Percentiles rank a stretch among this genome's conserved stretches.
phyloP scores from a whole-genome alignment of 2,888 invertebrate species.

The Lomographa bimaculata region DNA sequence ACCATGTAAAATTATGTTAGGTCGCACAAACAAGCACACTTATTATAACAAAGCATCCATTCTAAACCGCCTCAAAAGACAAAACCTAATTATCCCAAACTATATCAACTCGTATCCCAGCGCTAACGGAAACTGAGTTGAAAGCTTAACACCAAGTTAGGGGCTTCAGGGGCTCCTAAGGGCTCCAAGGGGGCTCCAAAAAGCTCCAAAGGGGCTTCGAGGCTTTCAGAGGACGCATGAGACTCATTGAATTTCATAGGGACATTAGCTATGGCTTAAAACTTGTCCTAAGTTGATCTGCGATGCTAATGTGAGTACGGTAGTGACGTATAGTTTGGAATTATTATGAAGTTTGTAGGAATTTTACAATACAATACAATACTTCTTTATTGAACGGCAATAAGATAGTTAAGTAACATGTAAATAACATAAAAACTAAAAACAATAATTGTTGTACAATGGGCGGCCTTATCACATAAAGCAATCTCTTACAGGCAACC shows the following conservation, averaged over 20 bases:
- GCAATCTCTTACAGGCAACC: no score
- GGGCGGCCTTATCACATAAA: no score
- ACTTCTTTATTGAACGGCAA: no score
- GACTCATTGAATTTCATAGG: slow-evolving; percentile 50
- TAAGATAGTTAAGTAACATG: no score
- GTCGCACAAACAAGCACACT: no score
- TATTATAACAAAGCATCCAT: slow-evolving; percentile 5
- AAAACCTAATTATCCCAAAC: slow-evolving; percentile 21
- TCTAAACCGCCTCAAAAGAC: slow-evolving; percentile 10
- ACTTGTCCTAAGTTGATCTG: slow-evolving; percentile 28
- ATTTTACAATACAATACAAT: no score
- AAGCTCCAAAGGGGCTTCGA: slow-evolving; percentile 2
- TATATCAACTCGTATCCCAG: slow-evolving; percentile 26
- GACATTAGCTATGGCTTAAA: slow-evolving; percentile 38
- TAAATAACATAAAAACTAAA: no score
- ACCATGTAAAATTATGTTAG: no score
- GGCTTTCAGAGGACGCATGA: slow-evolving; percentile 1
- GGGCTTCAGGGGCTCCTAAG: slow-evolving; percentile 8
- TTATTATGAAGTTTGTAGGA: slow-evolving; percentile 7
- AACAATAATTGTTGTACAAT: no score
- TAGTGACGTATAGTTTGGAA: slow-evolving; percentile 17
- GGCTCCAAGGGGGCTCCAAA: slow-evolving; percentile 6
- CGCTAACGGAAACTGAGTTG: slow-evolving; percentile 30
- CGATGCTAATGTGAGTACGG: slow-evolving; percentile 16
- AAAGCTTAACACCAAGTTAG: slow-evolving; percentile 31